Evolutionary conservation across 2,113 vertebrate species (phyloP), one percentile per base, ranked within the genome.

Genomic region (Phoxinus phoxinus): DNA sequence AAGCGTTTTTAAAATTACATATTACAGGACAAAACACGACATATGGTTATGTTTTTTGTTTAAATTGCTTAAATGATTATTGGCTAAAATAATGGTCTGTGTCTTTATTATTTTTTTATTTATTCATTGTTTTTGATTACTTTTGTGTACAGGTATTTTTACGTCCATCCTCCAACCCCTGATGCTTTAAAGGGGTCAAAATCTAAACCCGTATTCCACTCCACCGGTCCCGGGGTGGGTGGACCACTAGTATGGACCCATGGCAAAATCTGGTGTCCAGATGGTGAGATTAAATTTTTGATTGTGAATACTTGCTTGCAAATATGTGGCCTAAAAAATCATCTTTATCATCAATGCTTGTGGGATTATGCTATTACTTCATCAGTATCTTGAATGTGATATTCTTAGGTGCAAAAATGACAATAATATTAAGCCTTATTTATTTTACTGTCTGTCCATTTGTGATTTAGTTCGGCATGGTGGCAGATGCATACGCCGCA

Each of bases 391-490:
- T 2, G 6, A 32, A 69, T 71, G 67, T 71, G 19, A 71, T 71
- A 41, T 72, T 72, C 10, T 72, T 41, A 41, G 4, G 19, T 35
- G 19, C 11, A 23, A 71, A 19, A 19, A 67, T 67, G 63, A 8
- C 27, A 37, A 21, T 21, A 56, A 21, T 21, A 21, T 44, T 41
- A 8, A 53, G 10, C 4, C 19, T 27, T n/a, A 27, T n/a, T 30
- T 10, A 77, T 13, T 59, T 11, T 17, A 8, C 23, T 71, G 12
- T 84, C 3, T 61, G 37, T 56, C 13, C 51, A 23, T 51, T 13
- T 30, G n/a, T 59, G 41, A 83, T 37, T 46, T 82, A 94, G 91
- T 67, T 81, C 67, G 35, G 35, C 51, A 13, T 87, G 86, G 86
- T 65, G 87, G 21, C 9, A 65, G 76, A 73, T 85, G 88, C 86